Evolutionary conservation across 2,888 invertebrate genomes (phyloP).

Genomic region (Mimumesa dahlbomi): DNA sequence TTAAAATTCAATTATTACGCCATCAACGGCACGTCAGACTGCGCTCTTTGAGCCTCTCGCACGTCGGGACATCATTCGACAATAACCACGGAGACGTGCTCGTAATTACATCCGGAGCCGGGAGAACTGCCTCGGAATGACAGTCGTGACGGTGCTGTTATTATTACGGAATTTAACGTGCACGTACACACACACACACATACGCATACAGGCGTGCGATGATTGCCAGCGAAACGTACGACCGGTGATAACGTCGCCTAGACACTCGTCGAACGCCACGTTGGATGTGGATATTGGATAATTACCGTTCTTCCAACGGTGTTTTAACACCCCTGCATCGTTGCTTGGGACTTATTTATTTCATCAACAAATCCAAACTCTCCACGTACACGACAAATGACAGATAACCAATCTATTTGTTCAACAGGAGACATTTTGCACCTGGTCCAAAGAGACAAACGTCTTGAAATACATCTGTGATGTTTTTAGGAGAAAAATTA

Average conservation of each 20-base stretch:
- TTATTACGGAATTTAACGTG: constrained; percentile 59
- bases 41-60: constrained; percentile 27
- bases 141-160: constrained; percentile 49
- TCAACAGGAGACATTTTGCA: too few relatives aligned
- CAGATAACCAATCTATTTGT: too few relatives aligned
- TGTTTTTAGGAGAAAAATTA: too few relatives aligned
- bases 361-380: too few relatives aligned
- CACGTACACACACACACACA: constrained; percentile 18
- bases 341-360: too few relatives aligned
- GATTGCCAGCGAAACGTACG: neutral
- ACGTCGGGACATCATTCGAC: constrained; percentile 36
- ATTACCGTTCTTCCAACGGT: too few relatives aligned
- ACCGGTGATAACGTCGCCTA: neutral
- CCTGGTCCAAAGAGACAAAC: too few relatives aligned
- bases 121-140: constrained; percentile 33
- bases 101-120: constrained; percentile 49
- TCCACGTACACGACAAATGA: too few relatives aligned
- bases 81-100: constrained; percentile 54
- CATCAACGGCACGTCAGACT: constrained; percentile 40
- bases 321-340: too few relatives aligned
- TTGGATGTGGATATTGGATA: neutral
- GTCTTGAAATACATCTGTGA: too few relatives aligned
- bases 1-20: constrained; percentile 44
- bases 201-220: neutral
- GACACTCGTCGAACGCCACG: constrained; percentile 1